These are phyloP conservation scores for Sminthurinus aureus DNA, from an alignment of 2,888 invertebrate genomes.

Conservation along the genomic window DNA sequence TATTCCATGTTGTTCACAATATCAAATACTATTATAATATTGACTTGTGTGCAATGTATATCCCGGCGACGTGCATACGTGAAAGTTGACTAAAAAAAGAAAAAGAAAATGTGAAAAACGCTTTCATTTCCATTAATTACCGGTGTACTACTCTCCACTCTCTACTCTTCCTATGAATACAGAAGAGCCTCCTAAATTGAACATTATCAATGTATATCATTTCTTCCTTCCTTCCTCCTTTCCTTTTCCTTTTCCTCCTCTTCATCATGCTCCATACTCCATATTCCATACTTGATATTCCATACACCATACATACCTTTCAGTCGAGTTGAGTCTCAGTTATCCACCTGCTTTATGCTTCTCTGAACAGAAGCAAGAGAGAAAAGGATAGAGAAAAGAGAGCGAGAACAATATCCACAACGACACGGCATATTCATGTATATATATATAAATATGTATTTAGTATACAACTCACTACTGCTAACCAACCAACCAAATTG, in stretches of 20 bases:
- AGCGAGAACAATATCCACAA: too few relatives aligned
- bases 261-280: background rate
- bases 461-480: background rate
- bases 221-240: background rate
- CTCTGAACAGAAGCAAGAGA: background rate
- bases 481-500: background rate
- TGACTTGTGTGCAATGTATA: too few relatives aligned
- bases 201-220: background rate
- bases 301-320: background rate
- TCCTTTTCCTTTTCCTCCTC: background rate
- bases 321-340: background rate
- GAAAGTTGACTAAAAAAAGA: background rate
- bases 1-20: too few relatives aligned
- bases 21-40: too few relatives aligned
- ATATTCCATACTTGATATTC: background rate
- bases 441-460: too few relatives aligned
- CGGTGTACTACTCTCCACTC: background rate
- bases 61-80: too few relatives aligned
- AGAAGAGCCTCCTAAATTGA: background rate
- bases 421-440: too few relatives aligned
- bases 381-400: background rate
- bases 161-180: background rate
- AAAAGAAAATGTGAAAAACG: background rate
- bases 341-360: background rate
- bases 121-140: slow-evolving; percentile 1